Evolutionary conservation across 2,888 invertebrate genomes (phyloP).

Genomic region (Lasioglossum vierecki): DNA sequence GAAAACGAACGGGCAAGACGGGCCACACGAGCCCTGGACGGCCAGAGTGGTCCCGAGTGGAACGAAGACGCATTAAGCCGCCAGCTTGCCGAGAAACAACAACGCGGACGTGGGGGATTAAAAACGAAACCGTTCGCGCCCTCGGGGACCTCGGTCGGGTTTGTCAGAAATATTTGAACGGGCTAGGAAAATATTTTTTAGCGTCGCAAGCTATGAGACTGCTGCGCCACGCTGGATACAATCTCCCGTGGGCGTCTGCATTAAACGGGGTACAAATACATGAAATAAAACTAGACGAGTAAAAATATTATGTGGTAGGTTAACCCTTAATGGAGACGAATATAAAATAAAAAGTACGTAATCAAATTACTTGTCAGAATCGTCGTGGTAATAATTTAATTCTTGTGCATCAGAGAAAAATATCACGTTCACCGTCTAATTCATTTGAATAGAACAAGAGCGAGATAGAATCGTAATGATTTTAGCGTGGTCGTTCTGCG

Average conservation of each 20-base stretch:
- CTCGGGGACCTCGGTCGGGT: conserved; percentile 14
- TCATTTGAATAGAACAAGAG: not conserved
- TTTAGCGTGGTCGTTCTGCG: not conserved
- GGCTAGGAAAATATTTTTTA: not conserved
- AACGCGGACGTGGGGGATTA: conserved; percentile 39
- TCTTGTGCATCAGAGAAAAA: too few species aligned
- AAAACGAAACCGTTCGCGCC: conserved; percentile 29
- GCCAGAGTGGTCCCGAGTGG: conserved; percentile 19
- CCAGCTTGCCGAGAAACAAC: conserved; percentile 29
- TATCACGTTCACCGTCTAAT: too few species aligned
- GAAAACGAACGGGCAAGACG: not conserved
- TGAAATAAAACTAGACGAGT: not conserved
- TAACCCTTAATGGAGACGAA: too few species aligned
- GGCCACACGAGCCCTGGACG: not conserved
- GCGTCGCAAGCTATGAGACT: not conserved
- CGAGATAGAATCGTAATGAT: not conserved
- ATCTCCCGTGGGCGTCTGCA: too few species aligned
- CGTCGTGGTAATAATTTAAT: too few species aligned
- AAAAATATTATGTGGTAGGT: not conserved
- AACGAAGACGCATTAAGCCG: conserved; percentile 12
- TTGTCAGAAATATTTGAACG: conserved; percentile 9
- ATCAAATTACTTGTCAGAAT: too few species aligned
- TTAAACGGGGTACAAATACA: not conserved
- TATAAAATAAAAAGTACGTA: too few species aligned
- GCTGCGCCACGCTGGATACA: not conserved